phyloP scores from a whole-genome alignment of 2,113 vertebrate species.

The Vidua macroura region DNA sequence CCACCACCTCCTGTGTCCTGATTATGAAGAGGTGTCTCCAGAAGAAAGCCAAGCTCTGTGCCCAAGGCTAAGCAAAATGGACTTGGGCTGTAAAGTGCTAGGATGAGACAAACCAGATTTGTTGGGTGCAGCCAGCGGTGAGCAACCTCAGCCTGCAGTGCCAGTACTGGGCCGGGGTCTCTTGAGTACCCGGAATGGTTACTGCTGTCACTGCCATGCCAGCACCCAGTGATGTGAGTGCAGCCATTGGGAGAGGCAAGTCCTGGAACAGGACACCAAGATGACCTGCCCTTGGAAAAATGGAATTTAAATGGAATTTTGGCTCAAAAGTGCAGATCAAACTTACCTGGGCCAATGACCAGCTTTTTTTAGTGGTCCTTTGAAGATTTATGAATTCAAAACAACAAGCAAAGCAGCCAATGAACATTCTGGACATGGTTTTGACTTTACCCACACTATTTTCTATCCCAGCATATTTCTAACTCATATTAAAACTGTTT shows the following conservation, averaged over 20 bases:
- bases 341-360: neutral
- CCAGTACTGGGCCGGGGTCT: neutral
- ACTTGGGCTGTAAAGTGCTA: neutral
- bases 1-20: no score
- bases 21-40: neutral
- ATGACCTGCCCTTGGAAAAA: neutral
- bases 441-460: slow-evolving; percentile 15
- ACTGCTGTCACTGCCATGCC: neutral
- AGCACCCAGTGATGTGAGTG: rapidly evolving
- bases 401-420: slow-evolving; percentile 14
- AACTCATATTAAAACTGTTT: slow-evolving; percentile 18
- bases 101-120: neutral
- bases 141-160: neutral
- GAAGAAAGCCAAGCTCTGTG: neutral
- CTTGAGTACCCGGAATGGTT: neutral
- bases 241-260: neutral
- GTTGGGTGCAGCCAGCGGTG: neutral
- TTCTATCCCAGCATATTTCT: neutral
- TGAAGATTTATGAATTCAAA: slow-evolving; percentile 8
- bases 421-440: slow-evolving; percentile 9
- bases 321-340: neutral
- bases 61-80: neutral
- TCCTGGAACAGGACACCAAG: neutral
- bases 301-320: neutral
- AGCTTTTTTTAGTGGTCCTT: neutral